A percentile compares a stretch with the other conserved stretches of the same genome.
These are phyloP conservation scores for Geococcyx californianus DNA, from an alignment of 2,113 vertebrate species.

Conservation along the genomic window DNA sequence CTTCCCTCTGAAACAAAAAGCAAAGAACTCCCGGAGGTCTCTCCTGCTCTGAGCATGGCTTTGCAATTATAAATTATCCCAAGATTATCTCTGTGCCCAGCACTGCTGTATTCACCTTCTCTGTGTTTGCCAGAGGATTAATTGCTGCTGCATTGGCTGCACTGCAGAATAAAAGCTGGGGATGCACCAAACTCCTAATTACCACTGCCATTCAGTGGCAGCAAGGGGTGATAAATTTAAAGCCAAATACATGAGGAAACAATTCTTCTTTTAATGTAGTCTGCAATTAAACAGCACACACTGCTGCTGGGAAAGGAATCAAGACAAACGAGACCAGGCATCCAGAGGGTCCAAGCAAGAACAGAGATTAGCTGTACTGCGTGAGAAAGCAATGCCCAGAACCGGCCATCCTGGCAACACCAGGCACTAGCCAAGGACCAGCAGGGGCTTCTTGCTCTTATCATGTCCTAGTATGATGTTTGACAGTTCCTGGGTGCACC, in stretches of 20 bases:
- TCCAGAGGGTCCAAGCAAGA: neutral
- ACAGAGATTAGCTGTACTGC: neutral
- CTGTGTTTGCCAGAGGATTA: constrained; percentile 1
- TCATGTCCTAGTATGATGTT: neutral
- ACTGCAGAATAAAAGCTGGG: neutral
- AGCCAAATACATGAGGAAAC: neutral
- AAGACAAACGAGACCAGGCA: neutral
- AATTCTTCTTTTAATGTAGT: neutral
- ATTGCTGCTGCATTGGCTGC: constrained; percentile 16
- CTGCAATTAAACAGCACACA: neutral
- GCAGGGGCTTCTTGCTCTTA: neutral
- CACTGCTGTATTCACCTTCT: neutral
- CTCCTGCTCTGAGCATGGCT: neutral
- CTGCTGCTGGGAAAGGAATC: neutral
- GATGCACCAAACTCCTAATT: constrained; percentile 9
- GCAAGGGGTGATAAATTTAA: constrained; percentile 19
- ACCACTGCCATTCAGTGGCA: neutral
- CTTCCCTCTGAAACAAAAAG: neutral
- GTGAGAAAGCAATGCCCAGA: neutral
- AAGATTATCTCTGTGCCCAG: constrained; percentile 39
- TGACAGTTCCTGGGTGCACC: neutral
- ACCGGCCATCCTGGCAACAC: neutral
- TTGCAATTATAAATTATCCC: constrained; percentile 50
- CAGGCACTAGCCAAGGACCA: neutral
- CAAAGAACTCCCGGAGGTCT: constrained; percentile 17